These are phyloP conservation scores for Gavia stellata DNA, from an alignment of 2,113 vertebrate genomes.

Conservation along the genomic window DNA sequence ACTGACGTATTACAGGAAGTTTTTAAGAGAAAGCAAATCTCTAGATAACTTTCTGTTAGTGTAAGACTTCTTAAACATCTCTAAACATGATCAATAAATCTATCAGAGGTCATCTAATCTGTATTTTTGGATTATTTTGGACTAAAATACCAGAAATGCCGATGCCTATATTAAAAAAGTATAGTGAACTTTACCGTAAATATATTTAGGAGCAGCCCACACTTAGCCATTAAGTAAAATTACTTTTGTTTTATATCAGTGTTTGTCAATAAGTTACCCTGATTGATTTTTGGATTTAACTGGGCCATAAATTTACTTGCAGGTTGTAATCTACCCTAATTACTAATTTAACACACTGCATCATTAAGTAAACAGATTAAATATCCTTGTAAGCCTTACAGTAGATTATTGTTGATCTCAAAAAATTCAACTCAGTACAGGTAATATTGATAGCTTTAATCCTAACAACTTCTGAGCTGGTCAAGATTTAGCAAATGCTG, in stretches of 20 bases:
- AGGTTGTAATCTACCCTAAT: not conserved
- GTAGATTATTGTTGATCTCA: not conserved
- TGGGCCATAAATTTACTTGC: not conserved
- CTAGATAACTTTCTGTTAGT: not conserved
- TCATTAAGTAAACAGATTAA: constrained; percentile 35
- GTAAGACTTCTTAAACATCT: not conserved
- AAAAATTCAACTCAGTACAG: not conserved
- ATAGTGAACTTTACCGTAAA: not conserved
- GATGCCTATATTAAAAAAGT: not conserved
- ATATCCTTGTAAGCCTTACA: constrained; percentile 29
- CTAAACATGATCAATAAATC: not conserved
- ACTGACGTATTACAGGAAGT: not conserved
- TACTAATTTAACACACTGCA: constrained; percentile 36
- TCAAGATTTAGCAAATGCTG: not conserved
- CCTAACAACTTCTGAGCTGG: not conserved
- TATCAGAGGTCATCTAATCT: not conserved
- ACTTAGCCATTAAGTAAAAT: constrained; percentile 4
- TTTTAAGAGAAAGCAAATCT: not conserved
- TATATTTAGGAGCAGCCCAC: not conserved
- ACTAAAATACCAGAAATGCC: not conserved
- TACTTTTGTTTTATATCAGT: not conserved
- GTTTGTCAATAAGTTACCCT: not conserved
- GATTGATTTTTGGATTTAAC: not conserved
- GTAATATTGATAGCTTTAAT: constrained; percentile 28
- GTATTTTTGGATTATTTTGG: not conserved